Evolutionary conservation across 2,113 vertebrate genomes (phyloP).

Genomic region (Recurvirostra avosetta): DNA sequence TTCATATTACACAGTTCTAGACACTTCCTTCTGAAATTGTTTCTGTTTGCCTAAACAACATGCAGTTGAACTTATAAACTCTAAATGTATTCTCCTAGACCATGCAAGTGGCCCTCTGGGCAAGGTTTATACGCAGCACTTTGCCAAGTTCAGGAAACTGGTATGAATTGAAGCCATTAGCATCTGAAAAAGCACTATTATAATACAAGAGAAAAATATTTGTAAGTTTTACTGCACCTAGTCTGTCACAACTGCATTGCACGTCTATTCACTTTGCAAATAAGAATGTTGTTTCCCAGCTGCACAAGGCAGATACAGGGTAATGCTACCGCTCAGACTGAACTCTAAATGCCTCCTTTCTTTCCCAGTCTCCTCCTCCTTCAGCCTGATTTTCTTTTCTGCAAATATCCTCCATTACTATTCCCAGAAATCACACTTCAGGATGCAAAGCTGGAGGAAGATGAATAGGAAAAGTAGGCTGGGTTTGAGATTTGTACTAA

Average conservation of each 20-base stretch:
- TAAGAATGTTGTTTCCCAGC: background rate
- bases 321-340: background rate
- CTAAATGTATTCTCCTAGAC: background rate
- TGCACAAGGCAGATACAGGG: background rate
- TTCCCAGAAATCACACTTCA: background rate
- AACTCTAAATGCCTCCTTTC: background rate
- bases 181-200: background rate
- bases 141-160: background rate
- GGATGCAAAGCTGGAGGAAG: background rate
- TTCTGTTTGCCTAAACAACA: background rate
- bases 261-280: background rate
- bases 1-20: background rate
- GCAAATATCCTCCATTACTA: background rate
- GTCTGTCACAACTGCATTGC: background rate
- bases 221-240: background rate
- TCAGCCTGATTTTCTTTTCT: background rate
- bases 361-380: background rate
- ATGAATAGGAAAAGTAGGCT: background rate
- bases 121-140: background rate
- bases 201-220: background rate
- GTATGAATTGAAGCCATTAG: background rate
- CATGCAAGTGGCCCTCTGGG: background rate
- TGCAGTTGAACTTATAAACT: background rate
- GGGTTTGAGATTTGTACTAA: background rate
- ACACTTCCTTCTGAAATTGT: background rate